Evolutionary conservation across 2,888 invertebrate species (phyloP), one percentile per base, ranked within the genome.

Genomic region (Girardia tigrina): DNA sequence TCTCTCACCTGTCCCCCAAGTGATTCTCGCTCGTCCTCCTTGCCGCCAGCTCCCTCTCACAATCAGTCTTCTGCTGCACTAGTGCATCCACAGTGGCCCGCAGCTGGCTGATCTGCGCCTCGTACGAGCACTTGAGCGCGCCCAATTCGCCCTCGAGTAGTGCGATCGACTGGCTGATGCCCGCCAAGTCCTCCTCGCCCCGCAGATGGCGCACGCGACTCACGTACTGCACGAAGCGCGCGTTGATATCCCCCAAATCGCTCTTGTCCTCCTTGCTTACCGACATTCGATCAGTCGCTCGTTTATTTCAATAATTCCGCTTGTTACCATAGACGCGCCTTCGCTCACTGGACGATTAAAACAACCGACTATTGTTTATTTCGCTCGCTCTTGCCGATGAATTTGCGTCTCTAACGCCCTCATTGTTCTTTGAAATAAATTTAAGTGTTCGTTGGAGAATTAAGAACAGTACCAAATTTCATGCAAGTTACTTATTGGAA

Each of bases 311-410:
- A 56, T 56, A 56, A 12, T 56, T 56, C 4, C 56, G n/a, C 8
- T 56, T n/a, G 56, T 56, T 56, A 56, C 56, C 56, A 56, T 56
- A 20, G 56, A 56, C 56, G n/a, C n/a, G n/a, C n/a, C n/a, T n/a
- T n/a, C n/a, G n/a, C n/a, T n/a, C n/a, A n/a, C n/a, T n/a, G n/a
- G n/a, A n/a, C n/a, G n/a, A n/a, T n/a, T n/a, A n/a, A n/a, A n/a
- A n/a, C n/a, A n/a, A n/a, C n/a, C n/a, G n/a, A n/a, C n/a, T n/a
- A n/a, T n/a, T n/a, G n/a, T n/a, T n/a, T n/a, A n/a, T n/a, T n/a
- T n/a, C n/a, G n/a, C n/a, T n/a, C n/a, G n/a, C n/a, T n/a, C n/a
- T n/a, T n/a, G n/a, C n/a, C n/a, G n/a, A n/a, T n/a, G n/a, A n/a
- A n/a, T n/a, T n/a, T n/a, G n/a, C n/a, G n/a, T n/a, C n/a, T n/a